Percentiles rank a stretch among this genome's conserved stretches.
Evolutionary conservation across 2,797 vertebrate genomes (phyloP).

Genomic region (Periparus ater): DNA sequence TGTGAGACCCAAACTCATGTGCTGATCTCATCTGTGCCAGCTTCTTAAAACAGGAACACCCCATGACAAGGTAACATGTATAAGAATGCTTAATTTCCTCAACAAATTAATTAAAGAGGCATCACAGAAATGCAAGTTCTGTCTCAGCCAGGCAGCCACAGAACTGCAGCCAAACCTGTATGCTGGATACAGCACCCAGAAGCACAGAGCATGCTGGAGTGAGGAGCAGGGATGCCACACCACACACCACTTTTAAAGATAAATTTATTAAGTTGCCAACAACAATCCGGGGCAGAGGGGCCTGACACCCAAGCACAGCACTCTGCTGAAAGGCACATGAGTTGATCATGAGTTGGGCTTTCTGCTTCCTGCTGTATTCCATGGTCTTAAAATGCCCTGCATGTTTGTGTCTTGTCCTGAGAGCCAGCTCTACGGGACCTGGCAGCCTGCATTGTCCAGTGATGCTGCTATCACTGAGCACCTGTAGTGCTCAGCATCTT

Average conservation of each 20-base stretch:
- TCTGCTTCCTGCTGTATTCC: background rate
- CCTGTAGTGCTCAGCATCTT: background rate
- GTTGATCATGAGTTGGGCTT: background rate
- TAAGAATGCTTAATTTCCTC: background rate
- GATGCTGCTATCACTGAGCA: background rate
- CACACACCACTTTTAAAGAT: background rate
- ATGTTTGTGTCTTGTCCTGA: background rate
- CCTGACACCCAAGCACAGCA: background rate
- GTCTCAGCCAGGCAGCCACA: background rate
- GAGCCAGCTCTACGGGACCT: background rate
- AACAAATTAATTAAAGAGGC: background rate
- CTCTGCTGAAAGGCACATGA: background rate
- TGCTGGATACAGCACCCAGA: background rate
- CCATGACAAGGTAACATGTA: accelerated
- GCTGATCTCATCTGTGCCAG: background rate
- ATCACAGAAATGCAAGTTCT: background rate
- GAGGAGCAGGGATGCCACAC: background rate
- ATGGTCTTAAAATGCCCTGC: background rate
- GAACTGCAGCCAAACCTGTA: background rate
- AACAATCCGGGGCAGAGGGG: background rate
- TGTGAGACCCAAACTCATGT: background rate
- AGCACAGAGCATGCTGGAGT: accelerated
- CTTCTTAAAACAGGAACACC: background rate
- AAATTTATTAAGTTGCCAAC: background rate
- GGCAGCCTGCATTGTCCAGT: accelerated